Evolutionary conservation across 1,140 invertebrate species (phyloP), one percentile per base, ranked within the genome.

Genomic region (Dendrolimus kikuchii): DNA sequence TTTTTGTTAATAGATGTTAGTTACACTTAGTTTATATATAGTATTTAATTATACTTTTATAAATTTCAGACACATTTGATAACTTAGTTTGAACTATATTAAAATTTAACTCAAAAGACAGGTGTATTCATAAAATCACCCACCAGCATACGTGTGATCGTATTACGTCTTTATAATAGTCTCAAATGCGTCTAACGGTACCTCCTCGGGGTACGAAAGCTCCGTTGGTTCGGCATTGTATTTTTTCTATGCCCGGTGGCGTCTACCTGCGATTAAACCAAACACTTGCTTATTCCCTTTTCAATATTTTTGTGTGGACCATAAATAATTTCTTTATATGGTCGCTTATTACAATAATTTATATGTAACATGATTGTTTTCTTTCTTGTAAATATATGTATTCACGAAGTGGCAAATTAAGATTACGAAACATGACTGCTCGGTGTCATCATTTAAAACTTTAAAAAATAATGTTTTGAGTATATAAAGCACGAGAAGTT

Each of bases 161-260:
- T 66, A 74, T 68, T 72, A 75, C 69, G 65, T 62, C 60, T 63
- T 59, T 69, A 73, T 68, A 64, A 62, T 59, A 56, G 49, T 67
- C 62, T 62, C 62, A 68, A 68, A 71, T 65, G 53, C 55, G 65
- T 74, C 64, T 84, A 84, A 82, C 81, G 78, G 78, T 74, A 79
- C 54, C 39, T 60, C 55, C 55, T 56, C 49, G 62, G 23, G 23
- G 23, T 51, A 73, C 71, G 81, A 74, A 72, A 59, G 61, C 53
- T 55, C 65, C 60, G 61, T 66, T 69, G 64, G 23, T 23, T 67
- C 57, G 62, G 51, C 10, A 48, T 46, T 38, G 36, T 39, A 49
- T 53, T 60, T 59, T 66, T 70, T 73, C 62, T 71, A 60, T 56
- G 51, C 38, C n/a, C 51, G 41, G 46, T 42, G 55, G 51, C 54